Conservation (phyloP, 2,113 vertebrate species). For the Haliaeetus leucogaster region DNA sequence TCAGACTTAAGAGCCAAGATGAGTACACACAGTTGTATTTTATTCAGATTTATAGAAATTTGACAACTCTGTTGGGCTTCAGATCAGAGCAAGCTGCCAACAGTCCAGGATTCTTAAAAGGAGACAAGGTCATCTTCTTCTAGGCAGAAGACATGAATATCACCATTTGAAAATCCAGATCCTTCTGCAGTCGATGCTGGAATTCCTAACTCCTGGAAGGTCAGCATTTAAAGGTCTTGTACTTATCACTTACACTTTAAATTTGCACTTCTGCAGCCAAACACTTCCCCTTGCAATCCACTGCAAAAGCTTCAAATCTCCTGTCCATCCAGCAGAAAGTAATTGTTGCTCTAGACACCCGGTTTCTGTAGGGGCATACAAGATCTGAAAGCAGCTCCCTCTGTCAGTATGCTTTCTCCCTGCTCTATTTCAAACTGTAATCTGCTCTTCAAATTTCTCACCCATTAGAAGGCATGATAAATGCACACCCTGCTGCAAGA, state of each 20-base stretch:
- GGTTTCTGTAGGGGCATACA: background rate
- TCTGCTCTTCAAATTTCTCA: too few relatives aligned
- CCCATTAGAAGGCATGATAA: accelerated
- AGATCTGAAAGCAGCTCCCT: background rate
- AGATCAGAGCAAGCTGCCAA: background rate
- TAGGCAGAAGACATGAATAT: background rate
- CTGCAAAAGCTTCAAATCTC: too few relatives aligned
- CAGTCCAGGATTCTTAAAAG: background rate
- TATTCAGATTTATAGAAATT: accelerated
- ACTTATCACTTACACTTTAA: accelerated
- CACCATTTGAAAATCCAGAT: background rate
- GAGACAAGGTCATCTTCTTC: background rate
- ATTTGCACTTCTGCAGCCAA: background rate
- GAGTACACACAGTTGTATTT: background rate
- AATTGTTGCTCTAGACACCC: background rate
- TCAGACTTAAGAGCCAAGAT: background rate
- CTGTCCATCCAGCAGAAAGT: background rate
- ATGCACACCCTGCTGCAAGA: background rate
- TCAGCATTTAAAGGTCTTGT: background rate
- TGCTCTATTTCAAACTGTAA: accelerated
- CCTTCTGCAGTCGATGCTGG: accelerated
- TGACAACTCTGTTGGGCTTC: background rate
- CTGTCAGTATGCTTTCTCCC: background rate
- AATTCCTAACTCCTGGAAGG: background rate
- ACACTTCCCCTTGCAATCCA: too few relatives aligned